Percentiles rank a stretch among this genome's conserved stretches.
These are phyloP conservation scores for Aramus guarauna DNA, from an alignment of 2,113 vertebrate species.

Conservation along the genomic window DNA sequence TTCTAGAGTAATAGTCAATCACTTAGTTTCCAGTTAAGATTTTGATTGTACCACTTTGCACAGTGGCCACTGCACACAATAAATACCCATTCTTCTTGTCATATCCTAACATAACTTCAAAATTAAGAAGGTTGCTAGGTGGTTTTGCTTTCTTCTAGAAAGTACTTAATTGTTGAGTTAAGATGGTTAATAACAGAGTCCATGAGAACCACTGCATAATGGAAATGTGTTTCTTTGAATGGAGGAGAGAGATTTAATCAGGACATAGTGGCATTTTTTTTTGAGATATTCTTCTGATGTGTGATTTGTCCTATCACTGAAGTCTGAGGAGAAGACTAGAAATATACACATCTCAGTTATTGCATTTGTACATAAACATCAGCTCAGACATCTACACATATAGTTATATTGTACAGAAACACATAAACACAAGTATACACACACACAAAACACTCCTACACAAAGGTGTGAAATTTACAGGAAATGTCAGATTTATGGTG, in stretches of 20 bases:
- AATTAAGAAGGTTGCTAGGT: background rate
- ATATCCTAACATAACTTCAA: background rate
- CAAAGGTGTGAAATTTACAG: background rate
- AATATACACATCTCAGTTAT: background rate
- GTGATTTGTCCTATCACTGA: background rate
- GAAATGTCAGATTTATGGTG: background rate
- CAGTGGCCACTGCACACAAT: background rate
- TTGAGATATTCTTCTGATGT: background rate
- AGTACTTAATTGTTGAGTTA: background rate
- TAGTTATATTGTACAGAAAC: background rate
- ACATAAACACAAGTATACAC: background rate
- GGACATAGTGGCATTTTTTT: background rate
- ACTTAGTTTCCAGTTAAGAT: background rate
- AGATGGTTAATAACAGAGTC: background rate
- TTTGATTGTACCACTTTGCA: background rate
- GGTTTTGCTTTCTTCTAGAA: background rate
- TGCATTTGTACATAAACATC: background rate
- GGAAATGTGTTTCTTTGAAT: background rate
- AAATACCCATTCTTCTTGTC: background rate
- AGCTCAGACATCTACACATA: background rate
- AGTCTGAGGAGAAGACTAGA: background rate
- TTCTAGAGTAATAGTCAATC: background rate
- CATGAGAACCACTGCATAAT: rapidly evolving
- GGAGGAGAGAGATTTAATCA: background rate
- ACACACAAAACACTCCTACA: background rate